Evolutionary conservation across 2,113 vertebrate species (phyloP), one percentile per base, ranked within the genome.

Genomic region (Periophthalmodon schlosseri): DNA sequence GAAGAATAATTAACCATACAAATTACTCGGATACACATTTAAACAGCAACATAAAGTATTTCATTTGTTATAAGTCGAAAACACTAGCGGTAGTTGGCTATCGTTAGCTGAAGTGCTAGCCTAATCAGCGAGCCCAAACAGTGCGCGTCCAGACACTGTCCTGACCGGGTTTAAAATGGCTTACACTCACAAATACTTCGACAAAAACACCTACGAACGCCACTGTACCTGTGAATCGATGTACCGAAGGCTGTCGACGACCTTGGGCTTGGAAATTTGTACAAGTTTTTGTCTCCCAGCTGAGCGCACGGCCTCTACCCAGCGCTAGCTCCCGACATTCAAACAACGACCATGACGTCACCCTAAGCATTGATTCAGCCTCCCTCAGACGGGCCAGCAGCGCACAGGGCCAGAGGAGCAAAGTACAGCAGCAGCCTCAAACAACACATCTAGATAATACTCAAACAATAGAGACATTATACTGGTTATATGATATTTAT

Each of bases 261-360:
- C 81, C 86, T 87, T 73, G 83, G 78, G 86, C 75, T 84, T 76
- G 81, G 84, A 78, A 65, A 89, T 88, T 87, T 78, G 68, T 23
- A 82, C 77, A 80, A 87, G 81, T 86, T 87, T 68, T 65, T 74
- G 63, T 65, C 84, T 75, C 72, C 79, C 85, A 71, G 78, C 74
- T 68, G 74, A 85, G 81, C 76, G 82, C 86, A 86, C 91, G 93
- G 92, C 92, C 94, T 94, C 84, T 84, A 79, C 83, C 76, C 84
- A 74, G 83, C 81, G 78, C 84, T 70, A 84, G 68, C 86, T 86
- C 81, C 74, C 87, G 87, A 92, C 87, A 91, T 89, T 83, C 74
- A 88, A 92, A 93, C 92, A 91, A 92, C 89, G 85, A 86, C 44
- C 75, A 82, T 93, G 92, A 93, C 93, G 93, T 94, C 90, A 94